Evolutionary conservation across 2,797 vertebrate species (phyloP), one percentile per base, ranked within the genome.

Genomic region (Chelon labrosus): DNA sequence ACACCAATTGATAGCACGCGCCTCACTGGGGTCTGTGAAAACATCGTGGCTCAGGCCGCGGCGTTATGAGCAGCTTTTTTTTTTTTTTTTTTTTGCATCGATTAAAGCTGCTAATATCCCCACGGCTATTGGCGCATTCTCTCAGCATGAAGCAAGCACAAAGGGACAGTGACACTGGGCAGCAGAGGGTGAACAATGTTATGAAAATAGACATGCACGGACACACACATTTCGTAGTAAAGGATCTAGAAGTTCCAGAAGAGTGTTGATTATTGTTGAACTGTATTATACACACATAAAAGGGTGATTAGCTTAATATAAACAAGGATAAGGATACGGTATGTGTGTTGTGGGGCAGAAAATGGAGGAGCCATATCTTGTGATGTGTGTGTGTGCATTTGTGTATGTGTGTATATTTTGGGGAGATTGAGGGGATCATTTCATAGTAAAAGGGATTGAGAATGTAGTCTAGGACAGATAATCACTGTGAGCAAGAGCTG

Each of bases 401-500:
- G 25, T 61, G 50, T 65, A 70, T 65, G 70, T 60, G 67, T 69
- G 49, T 22, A 27, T 25, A 20, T 56, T 41, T 46, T 57, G 46
- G 56, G 42, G 49, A 82, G 66, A 88, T 82, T 79, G 69, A 84
- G 67, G 71, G 89, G 91, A 93, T 93, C 83, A 88, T 78, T 88
- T 90, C 73, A 74, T 80, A 79, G 74, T 80, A 77, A 80, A 57
- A 69, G 84, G 77, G 80, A 88, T 85, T 88, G 78, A 86, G 85
- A 82, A 91, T 79, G 2, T 22, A 75, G 90, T 91, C 88, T 90
- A 89, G 88, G 83, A 91, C 89, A 87, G 77, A 91, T 85, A 87
- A 92, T 87, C 88, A 92, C 85, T 85, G 60, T 73, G 80, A 89
- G 83, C 77, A 41, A 76, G 82, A 88, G 83, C 90, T 89, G 83